These are phyloP conservation scores for Dicaeum eximium DNA, from an alignment of 2,113 vertebrate species.

Conservation along the genomic window DNA sequence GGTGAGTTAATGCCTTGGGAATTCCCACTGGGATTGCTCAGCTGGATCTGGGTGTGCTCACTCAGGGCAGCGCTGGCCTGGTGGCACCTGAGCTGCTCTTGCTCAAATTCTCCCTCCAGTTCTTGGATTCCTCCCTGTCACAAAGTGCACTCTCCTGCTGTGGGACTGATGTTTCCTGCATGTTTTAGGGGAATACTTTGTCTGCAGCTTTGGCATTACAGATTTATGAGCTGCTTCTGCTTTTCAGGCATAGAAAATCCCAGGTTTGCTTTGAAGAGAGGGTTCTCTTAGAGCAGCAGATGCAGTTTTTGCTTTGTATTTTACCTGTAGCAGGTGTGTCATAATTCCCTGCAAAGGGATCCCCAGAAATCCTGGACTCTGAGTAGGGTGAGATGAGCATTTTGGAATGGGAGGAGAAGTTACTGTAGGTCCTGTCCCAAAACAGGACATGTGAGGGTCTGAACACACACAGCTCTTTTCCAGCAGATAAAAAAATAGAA, in stretches of 20 bases:
- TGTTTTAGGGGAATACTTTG: not conserved
- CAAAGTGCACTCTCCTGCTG: not conserved
- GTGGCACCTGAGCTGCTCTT: not conserved
- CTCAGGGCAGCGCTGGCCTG: not conserved
- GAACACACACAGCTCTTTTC: not conserved
- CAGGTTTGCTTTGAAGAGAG: not conserved
- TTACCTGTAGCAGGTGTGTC: not conserved
- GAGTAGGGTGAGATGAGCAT: not conserved
- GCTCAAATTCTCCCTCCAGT: not conserved
- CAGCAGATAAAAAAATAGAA: not conserved
- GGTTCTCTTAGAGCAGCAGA: not conserved
- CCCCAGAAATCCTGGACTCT: not conserved
- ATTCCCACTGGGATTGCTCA: not conserved
- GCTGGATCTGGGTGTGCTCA: not conserved
- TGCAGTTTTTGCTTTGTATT: not conserved
- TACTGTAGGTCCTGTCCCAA: not conserved
- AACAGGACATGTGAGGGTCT: not conserved
- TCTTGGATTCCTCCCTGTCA: not conserved
- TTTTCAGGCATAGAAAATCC: not conserved
- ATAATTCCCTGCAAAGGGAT: not conserved
- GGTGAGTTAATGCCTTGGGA: constrained; percentile 64
- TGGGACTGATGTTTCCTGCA: not conserved
- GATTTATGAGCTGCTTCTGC: not conserved
- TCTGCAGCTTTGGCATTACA: not conserved
- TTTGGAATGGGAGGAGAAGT: not conserved